Percentiles rank a stretch among this genome's conserved stretches.
These are phyloP conservation scores for Sipunculus nudus DNA, from an alignment of 2,888 invertebrate genomes.

Conservation along the genomic window DNA sequence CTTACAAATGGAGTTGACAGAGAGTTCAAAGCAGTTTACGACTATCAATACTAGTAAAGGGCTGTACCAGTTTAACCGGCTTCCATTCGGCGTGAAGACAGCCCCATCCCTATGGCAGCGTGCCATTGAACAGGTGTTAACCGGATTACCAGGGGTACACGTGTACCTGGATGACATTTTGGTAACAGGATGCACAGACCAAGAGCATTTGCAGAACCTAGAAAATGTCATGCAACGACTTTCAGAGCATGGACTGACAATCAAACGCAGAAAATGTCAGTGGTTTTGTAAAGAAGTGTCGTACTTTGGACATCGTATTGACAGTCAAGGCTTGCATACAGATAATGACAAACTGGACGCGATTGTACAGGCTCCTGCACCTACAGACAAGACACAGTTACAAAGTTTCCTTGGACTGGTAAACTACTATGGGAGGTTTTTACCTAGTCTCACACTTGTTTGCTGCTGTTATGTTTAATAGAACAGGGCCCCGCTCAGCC, in stretches of 20 bases:
- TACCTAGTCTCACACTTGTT: too few relatives aligned
- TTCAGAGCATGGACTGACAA: neutral
- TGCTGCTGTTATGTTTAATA: too few relatives aligned
- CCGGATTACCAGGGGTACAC: neutral
- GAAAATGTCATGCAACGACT: neutral
- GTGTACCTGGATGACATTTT: neutral
- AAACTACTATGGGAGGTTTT: neutral
- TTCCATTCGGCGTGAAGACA: neutral
- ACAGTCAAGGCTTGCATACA: neutral
- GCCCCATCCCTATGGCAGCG: neutral
- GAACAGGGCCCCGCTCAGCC: too few relatives aligned
- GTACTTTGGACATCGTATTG: slow-evolving; percentile 1
- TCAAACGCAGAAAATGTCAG: neutral
- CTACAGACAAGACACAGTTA: neutral
- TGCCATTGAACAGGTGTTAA: neutral
- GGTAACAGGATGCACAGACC: neutral
- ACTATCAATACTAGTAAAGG: slow-evolving; percentile 2
- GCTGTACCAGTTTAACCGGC: neutral
- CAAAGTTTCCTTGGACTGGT: neutral
- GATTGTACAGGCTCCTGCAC: neutral
- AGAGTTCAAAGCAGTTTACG: neutral
- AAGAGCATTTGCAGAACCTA: neutral
- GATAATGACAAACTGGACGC: neutral
- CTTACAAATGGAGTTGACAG: neutral
- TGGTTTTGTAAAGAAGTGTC: neutral